These are phyloP conservation scores for Mesocentrotus franciscanus DNA, from an alignment of 53 echinoderm and acorn worm species.

Conservation along the genomic window DNA sequence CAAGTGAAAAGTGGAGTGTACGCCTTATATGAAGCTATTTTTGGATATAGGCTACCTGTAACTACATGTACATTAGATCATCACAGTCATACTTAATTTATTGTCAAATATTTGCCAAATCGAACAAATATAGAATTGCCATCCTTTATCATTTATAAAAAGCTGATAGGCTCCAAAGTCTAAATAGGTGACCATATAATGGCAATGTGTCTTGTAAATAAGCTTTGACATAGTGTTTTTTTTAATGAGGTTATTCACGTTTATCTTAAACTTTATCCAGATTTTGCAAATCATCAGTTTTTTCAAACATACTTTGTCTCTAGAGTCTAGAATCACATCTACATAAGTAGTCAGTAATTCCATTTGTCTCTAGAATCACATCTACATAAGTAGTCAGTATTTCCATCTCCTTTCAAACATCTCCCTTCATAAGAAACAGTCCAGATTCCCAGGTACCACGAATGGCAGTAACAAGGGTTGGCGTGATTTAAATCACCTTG, in stretches of 20 bases:
- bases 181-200: background rate
- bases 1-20: background rate
- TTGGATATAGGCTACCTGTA: background rate
- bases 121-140: background rate
- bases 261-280: background rate
- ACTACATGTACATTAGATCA: background rate
- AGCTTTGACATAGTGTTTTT: background rate
- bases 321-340: no score
- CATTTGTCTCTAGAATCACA: no score
- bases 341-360: no score
- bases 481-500: no score
- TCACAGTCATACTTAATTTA: background rate
- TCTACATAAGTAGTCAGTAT: no score
- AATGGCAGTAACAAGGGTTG: no score
- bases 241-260: background rate
- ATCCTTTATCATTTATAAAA: background rate
- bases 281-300: constrained; percentile 17
- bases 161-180: background rate
- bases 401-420: no score
- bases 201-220: background rate
- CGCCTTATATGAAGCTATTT: background rate
- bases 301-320: no score
- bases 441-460: no score
- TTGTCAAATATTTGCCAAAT: constrained; percentile 7
- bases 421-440: no score